Conservation (phyloP, 2,888 invertebrate species). For the Sphaerophoria taeniata region DNA sequence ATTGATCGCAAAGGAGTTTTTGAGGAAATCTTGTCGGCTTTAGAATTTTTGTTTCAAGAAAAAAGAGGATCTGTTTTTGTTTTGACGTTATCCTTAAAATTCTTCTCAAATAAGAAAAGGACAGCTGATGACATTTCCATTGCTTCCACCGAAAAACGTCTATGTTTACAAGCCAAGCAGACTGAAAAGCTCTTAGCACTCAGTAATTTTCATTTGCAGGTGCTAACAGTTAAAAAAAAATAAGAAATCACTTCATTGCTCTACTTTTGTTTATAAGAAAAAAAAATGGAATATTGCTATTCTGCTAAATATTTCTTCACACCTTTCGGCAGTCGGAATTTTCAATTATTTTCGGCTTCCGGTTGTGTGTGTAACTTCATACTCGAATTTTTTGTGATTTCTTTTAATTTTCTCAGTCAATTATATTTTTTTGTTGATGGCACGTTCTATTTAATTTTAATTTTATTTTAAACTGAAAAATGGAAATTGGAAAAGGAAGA, state of each 20-base stretch:
- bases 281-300: slow-evolving; percentile 10
- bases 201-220: neutral
- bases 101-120: too few relatives aligned
- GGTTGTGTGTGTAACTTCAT: neutral
- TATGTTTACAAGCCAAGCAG: too few relatives aligned
- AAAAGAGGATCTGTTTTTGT: too few relatives aligned
- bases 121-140: too few relatives aligned
- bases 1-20: slow-evolving; percentile 25
- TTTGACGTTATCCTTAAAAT: too few relatives aligned
- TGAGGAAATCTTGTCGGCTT: too few relatives aligned
- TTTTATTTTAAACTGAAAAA: slow-evolving; percentile 4
- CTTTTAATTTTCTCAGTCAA: slow-evolving; percentile 23
- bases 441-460: slow-evolving; percentile 20
- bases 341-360: neutral
- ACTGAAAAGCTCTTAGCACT: too few relatives aligned
- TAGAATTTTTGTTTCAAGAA: too few relatives aligned
- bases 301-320: slow-evolving; percentile 28
- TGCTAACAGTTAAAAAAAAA: slow-evolving; percentile 3
- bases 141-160: too few relatives aligned
- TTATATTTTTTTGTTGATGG: slow-evolving; percentile 9
- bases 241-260: slow-evolving; percentile 1
- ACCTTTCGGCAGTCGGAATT: slow-evolving; percentile 11
- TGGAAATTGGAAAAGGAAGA: slow-evolving; percentile 4
- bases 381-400: too few relatives aligned
- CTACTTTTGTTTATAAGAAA: slow-evolving; percentile 8